These are phyloP conservation scores for Trematomus loennbergii DNA, from an alignment of 2,113 vertebrate genomes.

Conservation along the genomic window DNA sequence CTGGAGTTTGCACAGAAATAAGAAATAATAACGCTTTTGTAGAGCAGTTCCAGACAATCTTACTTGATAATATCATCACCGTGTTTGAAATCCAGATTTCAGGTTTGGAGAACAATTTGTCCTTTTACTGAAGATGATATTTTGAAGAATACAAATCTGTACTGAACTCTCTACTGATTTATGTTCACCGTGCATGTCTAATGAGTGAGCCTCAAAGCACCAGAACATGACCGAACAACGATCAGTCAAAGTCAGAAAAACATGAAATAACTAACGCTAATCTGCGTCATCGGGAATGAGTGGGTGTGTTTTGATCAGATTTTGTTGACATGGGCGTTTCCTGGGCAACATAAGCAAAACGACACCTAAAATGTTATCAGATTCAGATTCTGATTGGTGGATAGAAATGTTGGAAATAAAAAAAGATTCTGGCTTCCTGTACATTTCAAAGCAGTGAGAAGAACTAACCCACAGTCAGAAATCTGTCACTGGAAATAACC, in stretches of 20 bases:
- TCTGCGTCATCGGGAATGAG: neutral
- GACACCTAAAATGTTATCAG: constrained; percentile 13
- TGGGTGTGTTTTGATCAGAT: constrained; percentile 19
- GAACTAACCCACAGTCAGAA: constrained; percentile 7
- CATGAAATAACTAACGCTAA: neutral
- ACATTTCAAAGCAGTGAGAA: constrained; percentile 8
- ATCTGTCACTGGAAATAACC: neutral
- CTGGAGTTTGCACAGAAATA: neutral
- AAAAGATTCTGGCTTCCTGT: neutral
- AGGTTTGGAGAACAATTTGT: neutral
- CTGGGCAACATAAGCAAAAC: constrained; percentile 31
- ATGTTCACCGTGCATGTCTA: neutral
- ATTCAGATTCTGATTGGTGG: constrained; percentile 3
- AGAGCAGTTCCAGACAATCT: neutral
- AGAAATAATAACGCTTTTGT: neutral
- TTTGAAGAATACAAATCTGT: neutral
- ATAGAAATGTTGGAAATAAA: neutral
- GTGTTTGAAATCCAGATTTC: neutral
- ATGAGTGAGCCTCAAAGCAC: neutral
- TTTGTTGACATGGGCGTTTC: neutral
- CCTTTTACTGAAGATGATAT: neutral
- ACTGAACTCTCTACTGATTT: neutral
- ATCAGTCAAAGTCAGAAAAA: neutral
- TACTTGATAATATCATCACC: neutral
- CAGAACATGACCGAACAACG: neutral